Evolutionary conservation across 2,888 invertebrate genomes (phyloP).

Genomic region (Acrocyrtus sp.): DNA sequence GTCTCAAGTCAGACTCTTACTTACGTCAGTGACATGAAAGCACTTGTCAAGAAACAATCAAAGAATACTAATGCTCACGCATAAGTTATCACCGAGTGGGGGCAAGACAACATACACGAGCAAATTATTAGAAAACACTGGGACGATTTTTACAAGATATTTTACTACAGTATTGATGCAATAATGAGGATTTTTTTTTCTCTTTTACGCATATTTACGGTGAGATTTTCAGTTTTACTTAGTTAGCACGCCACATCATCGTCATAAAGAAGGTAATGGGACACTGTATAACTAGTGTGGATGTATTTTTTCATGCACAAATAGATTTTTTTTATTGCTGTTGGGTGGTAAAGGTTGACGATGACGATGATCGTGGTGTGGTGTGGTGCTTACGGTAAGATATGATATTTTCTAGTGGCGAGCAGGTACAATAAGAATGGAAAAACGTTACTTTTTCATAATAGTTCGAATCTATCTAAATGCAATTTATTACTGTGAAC

Average conservation of each 20-base stretch:
- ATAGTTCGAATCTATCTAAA: background rate
- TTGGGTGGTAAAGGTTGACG: no score
- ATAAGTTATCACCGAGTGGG: no score
- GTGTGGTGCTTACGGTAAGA: background rate
- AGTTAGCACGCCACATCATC: background rate
- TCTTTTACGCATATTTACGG: background rate
- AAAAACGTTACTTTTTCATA: background rate
- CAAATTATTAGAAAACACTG: no score
- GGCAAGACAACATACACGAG: no score
- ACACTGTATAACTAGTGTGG: background rate
- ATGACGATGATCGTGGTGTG: no score
- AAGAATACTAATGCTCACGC: background rate
- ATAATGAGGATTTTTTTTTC: background rate
- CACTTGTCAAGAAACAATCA: background rate
- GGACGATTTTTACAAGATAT: no score
- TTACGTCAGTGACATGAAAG: no score
- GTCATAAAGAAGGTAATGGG: background rate
- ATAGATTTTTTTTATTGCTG: no score
- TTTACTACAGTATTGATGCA: background rate
- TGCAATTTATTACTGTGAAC: conserved; percentile 26
- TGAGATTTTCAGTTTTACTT: no score
- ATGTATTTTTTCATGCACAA: no score
- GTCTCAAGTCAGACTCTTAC: no score
- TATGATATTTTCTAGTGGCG: background rate
- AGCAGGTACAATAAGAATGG: background rate